Evolutionary conservation across 2,113 vertebrate genomes (phyloP).

Genomic region (Triplophysa rosa): DNA sequence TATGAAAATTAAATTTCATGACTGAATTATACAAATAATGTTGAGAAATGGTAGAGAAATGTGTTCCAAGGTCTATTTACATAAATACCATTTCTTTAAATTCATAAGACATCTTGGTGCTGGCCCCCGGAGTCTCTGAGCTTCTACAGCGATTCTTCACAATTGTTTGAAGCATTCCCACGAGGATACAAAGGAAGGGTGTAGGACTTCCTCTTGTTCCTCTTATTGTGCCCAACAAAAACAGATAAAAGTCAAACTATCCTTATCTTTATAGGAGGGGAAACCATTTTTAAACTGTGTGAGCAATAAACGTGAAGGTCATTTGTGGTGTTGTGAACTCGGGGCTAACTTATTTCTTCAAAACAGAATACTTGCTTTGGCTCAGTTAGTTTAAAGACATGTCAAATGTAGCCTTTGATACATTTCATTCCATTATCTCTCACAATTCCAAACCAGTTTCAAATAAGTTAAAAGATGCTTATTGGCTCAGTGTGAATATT

Average conservation of each 20-base stretch:
- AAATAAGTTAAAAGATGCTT: background rate
- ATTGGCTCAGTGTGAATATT: background rate
- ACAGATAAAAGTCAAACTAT: conserved; percentile 37
- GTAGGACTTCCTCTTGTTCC: conserved; percentile 39
- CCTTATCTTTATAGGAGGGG: conserved; percentile 47
- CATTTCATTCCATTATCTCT: background rate
- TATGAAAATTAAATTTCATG: background rate
- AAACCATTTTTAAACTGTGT: background rate
- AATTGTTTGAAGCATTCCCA: conserved; percentile 60
- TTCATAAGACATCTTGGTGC: background rate
- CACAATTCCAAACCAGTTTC: background rate
- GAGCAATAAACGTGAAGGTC: background rate
- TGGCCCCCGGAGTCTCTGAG: conserved; percentile 41
- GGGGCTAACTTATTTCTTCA: background rate
- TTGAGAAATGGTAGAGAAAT: background rate
- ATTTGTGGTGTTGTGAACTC: background rate
- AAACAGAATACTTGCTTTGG: background rate
- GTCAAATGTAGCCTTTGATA: background rate
- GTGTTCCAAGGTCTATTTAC: background rate
- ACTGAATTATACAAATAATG: background rate
- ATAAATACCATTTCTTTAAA: background rate
- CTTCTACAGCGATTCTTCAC: conserved; percentile 38
- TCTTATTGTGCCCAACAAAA: conserved; percentile 36
- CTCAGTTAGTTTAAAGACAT: background rate
- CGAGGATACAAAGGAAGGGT: conserved; percentile 49